Evolutionary conservation across 2,888 invertebrate species (phyloP).

Genomic region (Euproctis similis): DNA sequence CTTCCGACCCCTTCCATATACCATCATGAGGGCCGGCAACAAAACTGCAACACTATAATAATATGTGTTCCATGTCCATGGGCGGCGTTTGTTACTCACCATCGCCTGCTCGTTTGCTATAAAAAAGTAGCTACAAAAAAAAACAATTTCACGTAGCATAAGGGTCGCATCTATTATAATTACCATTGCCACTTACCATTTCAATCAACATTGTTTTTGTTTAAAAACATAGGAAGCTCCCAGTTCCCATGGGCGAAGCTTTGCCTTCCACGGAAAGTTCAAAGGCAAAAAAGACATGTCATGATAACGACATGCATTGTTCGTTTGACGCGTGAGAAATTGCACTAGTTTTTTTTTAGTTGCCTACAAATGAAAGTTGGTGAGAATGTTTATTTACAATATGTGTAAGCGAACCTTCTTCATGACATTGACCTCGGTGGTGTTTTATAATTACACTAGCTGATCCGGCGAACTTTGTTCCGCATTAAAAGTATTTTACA

Average conservation of each 20-base stretch:
- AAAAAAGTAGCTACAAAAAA: no score
- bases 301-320: constrained; percentile 42
- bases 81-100: no score
- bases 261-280: constrained; percentile 47
- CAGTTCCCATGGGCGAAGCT: constrained; percentile 31
- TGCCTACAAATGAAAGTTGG: constrained; percentile 69
- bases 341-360: constrained; percentile 60
- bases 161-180: no score
- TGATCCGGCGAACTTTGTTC: no score
- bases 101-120: no score
- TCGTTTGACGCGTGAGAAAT: constrained; percentile 61
- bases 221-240: constrained; percentile 21
- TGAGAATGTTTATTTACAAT: constrained; percentile 51
- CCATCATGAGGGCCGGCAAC: no score
- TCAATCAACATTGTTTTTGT: constrained; percentile 16
- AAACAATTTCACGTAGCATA: no score
- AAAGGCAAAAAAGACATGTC: constrained; percentile 45
- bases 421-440: constrained; percentile 53
- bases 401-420: constrained; percentile 48
- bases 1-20: no score
- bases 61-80: no score
- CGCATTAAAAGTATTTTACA: no score
- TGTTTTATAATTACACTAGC: constrained; percentile 24
- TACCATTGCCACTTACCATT: constrained; percentile 26
- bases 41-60: no score